phyloP scores from a whole-genome alignment of 2,797 vertebrate species.

The Neosilurus mollespiculum region DNA sequence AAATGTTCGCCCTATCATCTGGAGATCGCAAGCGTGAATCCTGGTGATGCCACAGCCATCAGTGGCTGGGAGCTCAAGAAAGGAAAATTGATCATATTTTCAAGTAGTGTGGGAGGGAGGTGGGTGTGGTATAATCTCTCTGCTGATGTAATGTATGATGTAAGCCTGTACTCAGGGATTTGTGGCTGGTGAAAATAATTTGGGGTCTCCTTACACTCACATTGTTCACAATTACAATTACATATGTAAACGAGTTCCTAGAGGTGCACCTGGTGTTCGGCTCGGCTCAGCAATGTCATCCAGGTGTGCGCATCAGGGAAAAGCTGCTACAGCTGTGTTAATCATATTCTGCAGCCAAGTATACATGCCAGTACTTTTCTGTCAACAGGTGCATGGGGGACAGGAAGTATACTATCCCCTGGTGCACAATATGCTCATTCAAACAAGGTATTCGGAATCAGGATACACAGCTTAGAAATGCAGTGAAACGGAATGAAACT shows the following conservation, averaged over 20 bases:
- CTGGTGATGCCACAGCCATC: too few species aligned
- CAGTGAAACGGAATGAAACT: not conserved
- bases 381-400: not conserved
- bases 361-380: too few species aligned
- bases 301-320: not conserved
- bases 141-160: too few species aligned
- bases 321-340: not conserved
- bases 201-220: not conserved
- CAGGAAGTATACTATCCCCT: not conserved
- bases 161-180: too few species aligned
- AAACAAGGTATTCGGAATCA: not conserved
- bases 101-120: too few species aligned
- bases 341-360: not conserved
- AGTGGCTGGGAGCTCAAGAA: too few species aligned
- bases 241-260: not conserved
- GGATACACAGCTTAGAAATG: not conserved
- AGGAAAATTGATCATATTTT: too few species aligned
- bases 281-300: constrained; percentile 4
- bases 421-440: not conserved
- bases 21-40: too few species aligned
- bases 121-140: too few species aligned
- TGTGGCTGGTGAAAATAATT: not conserved
- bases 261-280: not conserved
- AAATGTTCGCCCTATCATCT: too few species aligned
- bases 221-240: not conserved